Conservation (phyloP, 2,113 vertebrate species). For the Psophia crepitans region DNA sequence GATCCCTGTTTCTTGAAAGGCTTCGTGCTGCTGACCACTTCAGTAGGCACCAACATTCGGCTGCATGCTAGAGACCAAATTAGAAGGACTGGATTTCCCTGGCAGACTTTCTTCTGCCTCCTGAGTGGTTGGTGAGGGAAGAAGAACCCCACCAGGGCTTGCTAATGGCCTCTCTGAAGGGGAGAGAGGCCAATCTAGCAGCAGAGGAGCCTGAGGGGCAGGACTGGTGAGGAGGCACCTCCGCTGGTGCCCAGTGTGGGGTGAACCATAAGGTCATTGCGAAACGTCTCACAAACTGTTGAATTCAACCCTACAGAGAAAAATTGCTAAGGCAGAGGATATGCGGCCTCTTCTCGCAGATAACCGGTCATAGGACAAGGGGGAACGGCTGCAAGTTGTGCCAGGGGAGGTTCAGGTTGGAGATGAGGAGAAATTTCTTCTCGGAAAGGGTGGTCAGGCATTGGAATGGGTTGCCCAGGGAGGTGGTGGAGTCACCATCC, state of each 20-base stretch:
- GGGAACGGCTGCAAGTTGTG: too few relatives aligned
- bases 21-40: not conserved
- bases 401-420: too few relatives aligned
- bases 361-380: too few relatives aligned
- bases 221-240: not conserved
- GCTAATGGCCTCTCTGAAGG: too few relatives aligned
- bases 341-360: too few relatives aligned
- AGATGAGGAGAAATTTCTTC: too few relatives aligned
- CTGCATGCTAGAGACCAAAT: not conserved
- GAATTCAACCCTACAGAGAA: not conserved
- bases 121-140: fast-evolving
- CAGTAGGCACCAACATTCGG: not conserved
- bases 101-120: not conserved
- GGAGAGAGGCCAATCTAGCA: too few relatives aligned
- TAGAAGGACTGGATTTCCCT: not conserved
- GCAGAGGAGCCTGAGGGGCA: too few relatives aligned
- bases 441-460: too few relatives aligned
- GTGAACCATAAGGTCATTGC: not conserved
- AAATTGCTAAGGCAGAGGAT: not conserved
- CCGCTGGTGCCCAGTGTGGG: not conserved
- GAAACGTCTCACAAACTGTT: not conserved
- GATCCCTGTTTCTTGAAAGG: not conserved
- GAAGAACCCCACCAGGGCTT: fast-evolving
- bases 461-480: too few relatives aligned
- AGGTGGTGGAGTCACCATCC: too few relatives aligned